Base-by-base conservation (phyloP, 2,888 invertebrate genomes). In the Caenorhabditis imperialis region DNA sequence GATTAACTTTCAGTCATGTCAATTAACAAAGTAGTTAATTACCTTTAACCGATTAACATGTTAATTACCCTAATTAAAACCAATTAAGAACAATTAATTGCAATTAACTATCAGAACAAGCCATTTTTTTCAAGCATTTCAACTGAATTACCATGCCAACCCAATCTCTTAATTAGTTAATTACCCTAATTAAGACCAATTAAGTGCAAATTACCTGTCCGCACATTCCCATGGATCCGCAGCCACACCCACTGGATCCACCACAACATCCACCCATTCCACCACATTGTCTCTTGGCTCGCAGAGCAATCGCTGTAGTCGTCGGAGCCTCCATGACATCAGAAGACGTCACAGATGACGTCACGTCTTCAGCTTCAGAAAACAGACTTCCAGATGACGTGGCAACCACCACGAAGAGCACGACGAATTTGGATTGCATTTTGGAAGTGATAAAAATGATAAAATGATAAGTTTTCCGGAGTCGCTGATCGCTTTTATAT, bases 241-340 rank as follows among this genome's bases (percentile, higher is more conserved):
- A 75, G 27, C 53, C 50, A 45, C 75, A 70, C 4, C 75, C 61
- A 50, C 55, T 57, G 55, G 54, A 44, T 47, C 81, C 81, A 20
- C 73, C 73, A 47, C 81, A 79, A 58, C 81, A 79, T 38, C 81
- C 81, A 20, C 79, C 79, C 57, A 65, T 74, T 44, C 78, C 78
- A 47, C 81, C 81, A 40, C 81, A 81, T 62, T 81, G 81, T 38
- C 81, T 40, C 50, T 79, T 79, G 3, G 77, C 77, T n/a, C 81
- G 53, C 54, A 80, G 63, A 10, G 77, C 75, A 5, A 79, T n/a
- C 14, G 69, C 77, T 8, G 77, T 77, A 7, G 57, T 60, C 4
- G 45, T 37, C 12, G 62, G 38, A 4, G 14, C 10, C 38, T 38
- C 3, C 38, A 12, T n/a, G 14, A 37, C 37, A 4, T 37, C 37